These are phyloP conservation scores for Trichopria drosophilae DNA, from an alignment of 2,888 invertebrate species.

Conservation along the genomic window DNA sequence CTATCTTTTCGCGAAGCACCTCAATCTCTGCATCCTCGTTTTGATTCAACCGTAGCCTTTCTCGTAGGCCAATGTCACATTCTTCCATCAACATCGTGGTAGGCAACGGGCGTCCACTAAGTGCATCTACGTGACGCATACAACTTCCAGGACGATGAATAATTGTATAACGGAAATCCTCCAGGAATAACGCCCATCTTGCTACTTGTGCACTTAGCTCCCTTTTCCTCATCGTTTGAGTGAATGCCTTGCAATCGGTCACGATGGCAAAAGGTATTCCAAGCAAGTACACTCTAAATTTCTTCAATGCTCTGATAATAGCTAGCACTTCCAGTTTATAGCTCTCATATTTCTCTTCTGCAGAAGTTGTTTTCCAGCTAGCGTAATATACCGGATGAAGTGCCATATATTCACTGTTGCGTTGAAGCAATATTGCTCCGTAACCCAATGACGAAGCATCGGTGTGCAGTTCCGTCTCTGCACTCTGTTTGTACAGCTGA, in stretches of 20 bases:
- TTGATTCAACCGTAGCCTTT: slow-evolving; percentile 16
- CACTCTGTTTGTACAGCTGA: slow-evolving; percentile 20
- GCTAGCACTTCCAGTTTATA: slow-evolving; percentile 43
- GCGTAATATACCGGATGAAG: slow-evolving; percentile 39
- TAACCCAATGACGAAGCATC: slow-evolving; percentile 28
- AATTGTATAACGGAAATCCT: slow-evolving; percentile 25
- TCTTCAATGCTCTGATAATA: slow-evolving; percentile 38
- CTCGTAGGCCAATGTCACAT: slow-evolving; percentile 1
- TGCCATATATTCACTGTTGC: slow-evolving; percentile 28
- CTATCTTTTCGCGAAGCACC: slow-evolving; percentile 8
- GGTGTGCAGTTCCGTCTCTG: slow-evolving; percentile 30
- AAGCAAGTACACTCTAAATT: slow-evolving; percentile 34
- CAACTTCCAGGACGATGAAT: slow-evolving; percentile 21
- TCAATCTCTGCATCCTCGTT: slow-evolving; percentile 17
- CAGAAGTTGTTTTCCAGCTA: slow-evolving; percentile 36
- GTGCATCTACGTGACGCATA: slow-evolving; percentile 35
- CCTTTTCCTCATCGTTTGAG: slow-evolving; percentile 23
- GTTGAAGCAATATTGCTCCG: slow-evolving; percentile 36
- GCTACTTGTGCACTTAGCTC: slow-evolving; percentile 28
- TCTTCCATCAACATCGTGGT: slow-evolving; percentile 8
- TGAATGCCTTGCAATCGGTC: slow-evolving; percentile 33
- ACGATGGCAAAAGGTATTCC: slow-evolving; percentile 28
- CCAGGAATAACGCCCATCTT: slow-evolving; percentile 34
- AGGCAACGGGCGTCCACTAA: slow-evolving; percentile 30
- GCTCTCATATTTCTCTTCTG: slow-evolving; percentile 36